Conservation (phyloP, 2,113 vertebrate genomes). For the Corythaixoides concolor region DNA sequence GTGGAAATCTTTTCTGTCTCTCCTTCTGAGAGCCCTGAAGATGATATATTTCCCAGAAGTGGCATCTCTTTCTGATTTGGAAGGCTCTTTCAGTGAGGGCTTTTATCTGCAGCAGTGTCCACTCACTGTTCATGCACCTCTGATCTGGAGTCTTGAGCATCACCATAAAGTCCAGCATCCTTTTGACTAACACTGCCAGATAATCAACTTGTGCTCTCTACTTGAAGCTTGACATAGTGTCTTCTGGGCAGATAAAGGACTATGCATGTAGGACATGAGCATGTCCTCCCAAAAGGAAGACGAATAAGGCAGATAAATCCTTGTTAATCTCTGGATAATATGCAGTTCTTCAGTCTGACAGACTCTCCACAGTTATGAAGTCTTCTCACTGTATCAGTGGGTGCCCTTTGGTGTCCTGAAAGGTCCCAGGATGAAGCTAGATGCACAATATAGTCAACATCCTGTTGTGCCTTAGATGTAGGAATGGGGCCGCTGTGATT, state of each 20-base stretch:
- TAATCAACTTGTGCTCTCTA: neutral
- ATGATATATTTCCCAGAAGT: neutral
- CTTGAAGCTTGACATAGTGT: neutral
- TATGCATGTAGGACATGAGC: neutral
- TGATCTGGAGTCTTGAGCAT: neutral
- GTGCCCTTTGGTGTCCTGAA: neutral
- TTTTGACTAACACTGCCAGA: neutral
- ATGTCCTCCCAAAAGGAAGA: neutral
- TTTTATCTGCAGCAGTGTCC: neutral
- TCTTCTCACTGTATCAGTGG: neutral
- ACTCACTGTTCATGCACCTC: neutral
- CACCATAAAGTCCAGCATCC: neutral
- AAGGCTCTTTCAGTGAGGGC: neutral
- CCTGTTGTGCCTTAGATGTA: neutral
- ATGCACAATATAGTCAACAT: neutral
- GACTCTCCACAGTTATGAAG: neutral
- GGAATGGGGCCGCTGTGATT: neutral
- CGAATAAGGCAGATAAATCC: neutral
- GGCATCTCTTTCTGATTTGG: neutral
- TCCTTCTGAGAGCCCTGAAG: neutral
- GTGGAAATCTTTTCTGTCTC: neutral
- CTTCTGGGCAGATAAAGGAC: neutral
- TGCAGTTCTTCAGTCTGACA: neutral
- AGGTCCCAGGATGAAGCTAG: neutral
- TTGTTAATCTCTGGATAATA: neutral